Evolutionary conservation across 2,113 vertebrate genomes (phyloP), one percentile per base, ranked within the genome.

Genomic region (Caranx ignobilis): DNA sequence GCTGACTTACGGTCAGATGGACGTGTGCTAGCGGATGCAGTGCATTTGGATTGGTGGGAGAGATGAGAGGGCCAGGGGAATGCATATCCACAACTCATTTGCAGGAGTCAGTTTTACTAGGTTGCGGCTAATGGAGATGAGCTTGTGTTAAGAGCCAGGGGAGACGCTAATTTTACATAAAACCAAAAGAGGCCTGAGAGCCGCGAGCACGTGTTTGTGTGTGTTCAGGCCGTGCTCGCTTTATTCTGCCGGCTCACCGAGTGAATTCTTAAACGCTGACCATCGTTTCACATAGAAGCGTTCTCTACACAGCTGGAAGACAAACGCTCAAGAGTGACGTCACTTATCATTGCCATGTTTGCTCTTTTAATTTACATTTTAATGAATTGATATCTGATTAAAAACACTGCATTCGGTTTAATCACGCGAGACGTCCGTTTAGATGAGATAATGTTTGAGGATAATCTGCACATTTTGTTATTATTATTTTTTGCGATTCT

Each of bases 81-180:
- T 67, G 77, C 84, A 87, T 56, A 87, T 87, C 88, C 82, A 89
- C 91, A 90, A 89, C 93, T 95, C 93, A 94, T 95, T 95, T 95
- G 81, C 82, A 81, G 79, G 85, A 91, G 89, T 91, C 85, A 87
- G 89, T 94, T 95, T 94, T 93, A 91, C 90, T 87, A 87, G 85
- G 88, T 90, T 90, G 87, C 47, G 19, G 77, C 88, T 93, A 92
- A 91, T 91, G 91, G 92, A 93, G 87, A 92, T 90, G 88, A 89
- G 93, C 89, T 93, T 93, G 73, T 91, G 88, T 93, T 94, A 91
- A 91, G 87, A 88, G 90, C 77, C 81, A 81, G 80, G 92, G 91
- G 93, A 93, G 89, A 90, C 45, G 79, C 87, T 92, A 83, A 91
- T 94, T 94, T 92, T 85, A 85, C 87, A 88, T 85, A 82, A 79